Conservation (phyloP, 2,113 vertebrate species). For the Climacteris rufus region DNA sequence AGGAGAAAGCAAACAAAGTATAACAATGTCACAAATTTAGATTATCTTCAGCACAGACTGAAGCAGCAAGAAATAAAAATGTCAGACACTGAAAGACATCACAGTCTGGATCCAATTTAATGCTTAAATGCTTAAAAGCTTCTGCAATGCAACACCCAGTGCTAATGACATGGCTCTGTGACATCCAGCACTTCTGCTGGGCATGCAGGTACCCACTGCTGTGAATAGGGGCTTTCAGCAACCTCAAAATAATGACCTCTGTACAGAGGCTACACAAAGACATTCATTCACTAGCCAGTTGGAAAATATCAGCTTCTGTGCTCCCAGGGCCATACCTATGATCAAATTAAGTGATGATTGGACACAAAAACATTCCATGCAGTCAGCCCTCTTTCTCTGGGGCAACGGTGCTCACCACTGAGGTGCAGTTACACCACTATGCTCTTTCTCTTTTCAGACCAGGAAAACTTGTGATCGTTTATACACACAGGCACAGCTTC, state of each 20-base stretch:
- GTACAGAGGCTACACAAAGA: background rate
- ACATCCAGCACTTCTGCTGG: background rate
- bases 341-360: background rate
- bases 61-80: constrained; percentile 24
- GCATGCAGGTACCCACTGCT: background rate
- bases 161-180: background rate
- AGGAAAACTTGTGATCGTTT: background rate
- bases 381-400: background rate
- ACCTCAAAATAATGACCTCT: background rate
- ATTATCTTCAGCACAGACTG: background rate
- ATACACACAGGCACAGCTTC: background rate
- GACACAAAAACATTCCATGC: background rate
- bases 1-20: background rate
- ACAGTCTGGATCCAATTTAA: background rate
- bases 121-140: background rate
- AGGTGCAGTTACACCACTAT: background rate
- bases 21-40: background rate
- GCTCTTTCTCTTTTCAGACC: background rate
- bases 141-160: background rate
- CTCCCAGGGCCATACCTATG: background rate
- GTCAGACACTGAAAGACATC: background rate
- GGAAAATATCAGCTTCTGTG: background rate
- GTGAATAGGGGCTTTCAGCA: background rate
- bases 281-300: background rate
- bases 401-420: background rate